Conservation (phyloP, 2,113 vertebrate species). For the Lepus timidus region DNA sequence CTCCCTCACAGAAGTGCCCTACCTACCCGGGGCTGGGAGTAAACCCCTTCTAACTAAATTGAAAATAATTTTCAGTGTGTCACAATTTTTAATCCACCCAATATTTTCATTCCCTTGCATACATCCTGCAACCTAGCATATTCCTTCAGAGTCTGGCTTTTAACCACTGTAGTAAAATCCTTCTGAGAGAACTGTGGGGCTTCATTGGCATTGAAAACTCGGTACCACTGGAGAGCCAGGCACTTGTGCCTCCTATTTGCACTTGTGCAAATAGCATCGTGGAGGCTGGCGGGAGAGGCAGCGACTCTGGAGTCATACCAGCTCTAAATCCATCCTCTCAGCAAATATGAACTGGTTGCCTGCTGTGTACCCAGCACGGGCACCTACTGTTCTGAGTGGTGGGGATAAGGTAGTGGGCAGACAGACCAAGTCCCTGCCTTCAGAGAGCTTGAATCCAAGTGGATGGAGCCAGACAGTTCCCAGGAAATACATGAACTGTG, state of each 20-base stretch:
- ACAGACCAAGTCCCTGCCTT: neutral
- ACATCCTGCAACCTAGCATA: neutral
- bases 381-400: neutral
- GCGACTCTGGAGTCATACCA: no score
- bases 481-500: neutral
- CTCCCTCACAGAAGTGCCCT: neutral
- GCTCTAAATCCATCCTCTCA: neutral
- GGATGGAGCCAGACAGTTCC: neutral
- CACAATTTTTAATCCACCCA: neutral
- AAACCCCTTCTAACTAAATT: neutral
- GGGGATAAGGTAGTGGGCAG: neutral
- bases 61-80: conserved; percentile 33
- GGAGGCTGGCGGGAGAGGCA: fast-evolving
- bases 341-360: neutral
- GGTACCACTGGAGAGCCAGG: neutral
- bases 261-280: neutral
- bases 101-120: neutral
- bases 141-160: neutral
- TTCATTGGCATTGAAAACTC: neutral
- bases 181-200: neutral
- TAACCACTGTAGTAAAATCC: neutral
- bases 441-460: neutral
- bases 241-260: neutral
- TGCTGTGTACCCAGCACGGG: neutral
- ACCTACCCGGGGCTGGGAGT: neutral